These are phyloP conservation scores for Varroa destructor DNA, from an alignment of 1,140 invertebrate species.

Conservation along the genomic window DNA sequence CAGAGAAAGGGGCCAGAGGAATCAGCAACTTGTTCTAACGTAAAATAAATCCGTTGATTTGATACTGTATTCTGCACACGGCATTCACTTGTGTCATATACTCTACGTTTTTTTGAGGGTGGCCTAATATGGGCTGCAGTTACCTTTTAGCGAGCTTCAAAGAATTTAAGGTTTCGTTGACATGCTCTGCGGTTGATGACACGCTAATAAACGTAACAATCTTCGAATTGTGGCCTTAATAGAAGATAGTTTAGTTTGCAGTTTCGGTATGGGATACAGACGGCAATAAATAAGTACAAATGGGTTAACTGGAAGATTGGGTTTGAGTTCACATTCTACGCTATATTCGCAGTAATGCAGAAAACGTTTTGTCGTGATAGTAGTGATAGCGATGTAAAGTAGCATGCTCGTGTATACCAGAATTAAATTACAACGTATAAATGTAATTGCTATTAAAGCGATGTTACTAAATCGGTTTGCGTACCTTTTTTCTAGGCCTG, in stretches of 20 bases:
- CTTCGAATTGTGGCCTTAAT: constrained; percentile 47
- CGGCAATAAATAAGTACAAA: neutral
- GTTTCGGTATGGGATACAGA: constrained; percentile 44
- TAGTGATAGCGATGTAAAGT: neutral
- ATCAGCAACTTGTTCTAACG: too few relatives aligned
- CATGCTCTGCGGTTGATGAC: constrained; percentile 44
- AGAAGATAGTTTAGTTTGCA: constrained; percentile 48
- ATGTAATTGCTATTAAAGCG: too few relatives aligned
- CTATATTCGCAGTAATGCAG: neutral
- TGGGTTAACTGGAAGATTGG: neutral
- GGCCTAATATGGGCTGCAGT: constrained; percentile 4
- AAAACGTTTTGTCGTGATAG: neutral
- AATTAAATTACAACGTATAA: too few relatives aligned
- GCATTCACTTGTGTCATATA: too few relatives aligned
- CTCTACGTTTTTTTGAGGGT: too few relatives aligned
- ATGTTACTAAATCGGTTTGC: too few relatives aligned
- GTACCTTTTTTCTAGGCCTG: too few relatives aligned
- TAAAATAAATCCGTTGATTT: too few relatives aligned
- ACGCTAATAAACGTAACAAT: constrained; percentile 50
- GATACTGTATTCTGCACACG: too few relatives aligned
- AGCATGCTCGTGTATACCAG: neutral
- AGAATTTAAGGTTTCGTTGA: constrained; percentile 44
- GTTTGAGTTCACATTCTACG: neutral
- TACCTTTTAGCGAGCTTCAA: constrained; percentile 38
- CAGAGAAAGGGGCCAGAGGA: too few relatives aligned